Base-by-base conservation (phyloP, 2,797 vertebrate species). In the Coilia nasus region DNA sequence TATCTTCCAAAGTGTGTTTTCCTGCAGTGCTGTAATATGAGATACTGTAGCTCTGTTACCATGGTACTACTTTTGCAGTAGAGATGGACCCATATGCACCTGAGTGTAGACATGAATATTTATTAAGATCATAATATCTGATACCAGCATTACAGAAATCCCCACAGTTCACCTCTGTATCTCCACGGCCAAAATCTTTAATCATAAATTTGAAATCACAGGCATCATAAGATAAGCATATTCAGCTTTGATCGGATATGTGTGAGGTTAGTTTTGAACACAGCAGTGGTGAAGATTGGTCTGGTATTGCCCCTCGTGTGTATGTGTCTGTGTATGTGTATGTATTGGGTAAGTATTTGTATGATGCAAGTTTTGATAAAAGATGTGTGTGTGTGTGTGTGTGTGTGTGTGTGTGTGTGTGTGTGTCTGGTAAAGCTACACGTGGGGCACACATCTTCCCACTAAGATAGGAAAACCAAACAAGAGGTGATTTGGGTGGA, bases 21-120 rank as follows among this genome's bases (percentile, higher is more conserved):
- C n/a, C 9, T 14, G 31, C 12, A 15, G 28, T 19, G 6, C 25
- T 17, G 25, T 71, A 35, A 71, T 71, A 28, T 71, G 67, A 71
- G 67, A 71, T 35, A 35, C 28, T 71, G 67, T 35, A 71, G 67
- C 31, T 35, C 14, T 35, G 67, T 35, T 14, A 35, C 28, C 67
- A 71, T 71, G 67, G 11, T 28, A 28, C 35, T 71, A 71, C 35
- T 71, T 35, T 71, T 35, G 28, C 14, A 35, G 15, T 9, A 15
- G 71, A 78, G 35, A 78, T 78, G 71, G 31, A 44, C 35, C 35
- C 35, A 78, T 21, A 44, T 78, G 71, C 71, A 78, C 71, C 71
- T 78, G 71, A 78, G 35, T 7, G 9, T 7, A 19, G 17, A 2
- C 71, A 44, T 78, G 71, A 78, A 78, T 78, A 78, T 78, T 78